These are phyloP conservation scores for Glossophaga mutica DNA, from an alignment of 2,797 vertebrate genomes.

Conservation along the genomic window DNA sequence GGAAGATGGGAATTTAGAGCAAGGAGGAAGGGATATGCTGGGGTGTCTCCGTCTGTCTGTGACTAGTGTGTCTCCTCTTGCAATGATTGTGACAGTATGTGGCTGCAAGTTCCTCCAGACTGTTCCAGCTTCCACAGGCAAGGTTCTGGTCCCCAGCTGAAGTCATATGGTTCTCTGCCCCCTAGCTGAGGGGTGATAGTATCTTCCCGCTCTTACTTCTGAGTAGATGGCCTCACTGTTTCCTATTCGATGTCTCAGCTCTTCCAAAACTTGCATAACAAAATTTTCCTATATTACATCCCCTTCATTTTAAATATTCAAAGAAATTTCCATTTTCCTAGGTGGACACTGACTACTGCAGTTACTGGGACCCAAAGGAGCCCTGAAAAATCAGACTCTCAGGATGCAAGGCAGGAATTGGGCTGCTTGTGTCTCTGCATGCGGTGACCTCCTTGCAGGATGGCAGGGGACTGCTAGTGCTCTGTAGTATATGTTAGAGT, in stretches of 20 bases:
- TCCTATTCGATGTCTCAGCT: background rate
- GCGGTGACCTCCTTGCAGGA: background rate
- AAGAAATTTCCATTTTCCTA: background rate
- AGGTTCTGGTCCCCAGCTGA: background rate
- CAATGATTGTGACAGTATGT: background rate
- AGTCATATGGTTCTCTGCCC: background rate
- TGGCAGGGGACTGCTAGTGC: too few relatives aligned
- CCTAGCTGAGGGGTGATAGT: too few relatives aligned
- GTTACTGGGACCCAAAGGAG: background rate
- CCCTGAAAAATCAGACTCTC: background rate
- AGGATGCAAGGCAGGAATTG: too few relatives aligned
- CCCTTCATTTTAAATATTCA: background rate
- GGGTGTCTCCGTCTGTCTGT: rapidly evolving
- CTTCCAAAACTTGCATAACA: background rate
- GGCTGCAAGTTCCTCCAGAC: background rate
- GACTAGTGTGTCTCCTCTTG: background rate
- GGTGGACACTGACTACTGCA: background rate
- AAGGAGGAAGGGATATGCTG: background rate
- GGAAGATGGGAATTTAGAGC: background rate
- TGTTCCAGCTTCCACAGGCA: background rate
- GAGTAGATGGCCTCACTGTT: background rate
- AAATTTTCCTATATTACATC: background rate
- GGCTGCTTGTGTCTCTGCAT: background rate
- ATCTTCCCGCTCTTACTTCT: background rate
- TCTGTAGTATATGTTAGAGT: background rate